Evolutionary conservation across 2,888 invertebrate species (phyloP), one percentile per base, ranked within the genome.

Genomic region (Tupiocoris notatus): DNA sequence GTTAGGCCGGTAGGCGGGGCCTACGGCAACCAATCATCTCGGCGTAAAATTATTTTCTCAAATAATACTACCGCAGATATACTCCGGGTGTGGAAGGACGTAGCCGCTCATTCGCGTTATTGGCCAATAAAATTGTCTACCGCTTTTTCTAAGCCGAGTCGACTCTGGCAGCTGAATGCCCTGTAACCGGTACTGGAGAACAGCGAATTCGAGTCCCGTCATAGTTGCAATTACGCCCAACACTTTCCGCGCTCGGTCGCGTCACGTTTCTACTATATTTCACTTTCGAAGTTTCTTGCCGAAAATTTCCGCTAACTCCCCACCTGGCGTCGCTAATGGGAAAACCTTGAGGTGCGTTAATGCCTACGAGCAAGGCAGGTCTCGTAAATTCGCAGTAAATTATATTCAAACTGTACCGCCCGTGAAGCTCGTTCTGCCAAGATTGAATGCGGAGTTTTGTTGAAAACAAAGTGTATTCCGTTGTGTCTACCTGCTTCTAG

Each of bases 11-110:
- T 65, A 17, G 65, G 65, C 65, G 65, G 65, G 65, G 65, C 39
- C 20, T 65, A 16, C n/a, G 39, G 16, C 39, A 65, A 65, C 65
- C 65, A 65, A 65, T 65, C 65, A 65, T 65, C 65, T 65, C 39
- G 65, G 65, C 25, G 24, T 25, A 25, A 25, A 65, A 65, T 65
- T 23, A 65, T 65, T 65, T 25, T 25, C 65, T 65, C 65, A 65
- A 65, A 65, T 65, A 65, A 25, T 65, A 25, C 17, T 2, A 20
- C 63, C 22, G 20, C 16, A 21, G 17, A 21, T 21, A n/a, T n/a
- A 17, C 59, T 3, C n/a, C n/a, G 59, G 20, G 63, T 9, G 20
- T 9, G 20, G 21, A 63, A 63, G 3, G 21, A n/a, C n/a, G n/a
- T n/a, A 12, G 12, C 39, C 12, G 39, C 39, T 39, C 39, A 39